Evolutionary conservation across 2,113 vertebrate genomes (phyloP), one percentile per base, ranked within the genome.

Genomic region (Bagarius yarrelli): DNA sequence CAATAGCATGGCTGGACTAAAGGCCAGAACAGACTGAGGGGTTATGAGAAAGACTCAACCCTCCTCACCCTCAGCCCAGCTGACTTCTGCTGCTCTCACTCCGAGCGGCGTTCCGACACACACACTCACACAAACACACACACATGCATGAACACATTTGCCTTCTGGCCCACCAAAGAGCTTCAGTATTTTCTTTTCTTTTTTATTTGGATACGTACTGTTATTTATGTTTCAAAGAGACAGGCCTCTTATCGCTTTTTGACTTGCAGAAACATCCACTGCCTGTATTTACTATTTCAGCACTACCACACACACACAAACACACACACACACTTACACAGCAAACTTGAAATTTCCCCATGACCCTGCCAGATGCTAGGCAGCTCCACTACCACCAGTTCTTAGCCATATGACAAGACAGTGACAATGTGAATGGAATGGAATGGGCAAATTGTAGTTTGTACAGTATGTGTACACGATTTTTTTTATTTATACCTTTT

Each of bases 11-110:
- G 86, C 73, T 55, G 85, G 83, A 88, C 80, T 63, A 76, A 79
- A 81, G 90, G 88, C 90, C 88, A 88, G 30, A 64, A 85, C 84
- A 70, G 88, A 86, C 90, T 89, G 70, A 81, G 87, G 86, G 92
- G 92, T 91, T 91, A 93, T 93, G 91, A 92, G 92, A 93, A 92
- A 88, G 84, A 85, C 84, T 83, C 89, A 77, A 79, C 88, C 88
- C 80, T 79, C 86, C 78, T 86, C 89, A 84, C 81, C 85, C 84
- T 80, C 84, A 87, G 85, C 83, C 78, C 83, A 87, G 85, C 78
- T 59, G 82, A 83, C 84, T 87, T 88, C 83, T 79, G 85, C 88
- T 90, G 84, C 85, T 87, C 87, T 91, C 86, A 85, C 87, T 90
- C 87, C 78, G 78, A 87, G 74, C 75, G 81, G 86, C 87, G 78